Evolutionary conservation across 2,888 invertebrate genomes (phyloP).

Genomic region (Ophion slaviceki): DNA sequence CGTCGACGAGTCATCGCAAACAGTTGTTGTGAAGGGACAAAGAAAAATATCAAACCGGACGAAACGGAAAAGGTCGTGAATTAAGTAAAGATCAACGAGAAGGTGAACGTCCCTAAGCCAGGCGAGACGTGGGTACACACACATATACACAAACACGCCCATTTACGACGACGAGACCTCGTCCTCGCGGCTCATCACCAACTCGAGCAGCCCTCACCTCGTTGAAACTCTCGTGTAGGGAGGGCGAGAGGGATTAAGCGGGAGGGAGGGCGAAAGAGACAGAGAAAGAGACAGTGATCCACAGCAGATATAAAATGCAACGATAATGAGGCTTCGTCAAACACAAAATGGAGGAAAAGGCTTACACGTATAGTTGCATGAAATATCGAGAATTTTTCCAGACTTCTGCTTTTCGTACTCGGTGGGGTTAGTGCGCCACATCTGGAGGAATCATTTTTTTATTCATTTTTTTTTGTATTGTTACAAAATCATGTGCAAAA

Average conservation of each 20-base stretch:
- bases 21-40: conserved; percentile 24
- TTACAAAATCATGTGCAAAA: too few species aligned
- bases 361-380: conserved; percentile 25
- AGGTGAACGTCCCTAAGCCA: conserved; percentile 58
- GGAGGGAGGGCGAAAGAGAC: conserved; percentile 17
- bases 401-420: neutral
- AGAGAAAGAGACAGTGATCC: conserved; percentile 7
- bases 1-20: too few species aligned
- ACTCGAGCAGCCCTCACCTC: conserved; percentile 55
- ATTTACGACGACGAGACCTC: conserved; percentile 24
- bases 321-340: conserved; percentile 78
- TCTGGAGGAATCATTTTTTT: neutral
- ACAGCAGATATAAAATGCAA: conserved; percentile 76
- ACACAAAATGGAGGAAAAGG: conserved; percentile 67
- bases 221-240: conserved; percentile 52
- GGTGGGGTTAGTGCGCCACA: neutral
- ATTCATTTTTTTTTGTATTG: neutral
- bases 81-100: conserved; percentile 55
- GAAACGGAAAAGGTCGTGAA: conserved; percentile 55
- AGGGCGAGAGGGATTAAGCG: conserved; percentile 9
- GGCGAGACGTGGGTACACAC: conserved; percentile 34
- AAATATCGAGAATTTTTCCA: conserved; percentile 49
- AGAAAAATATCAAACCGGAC: conserved; percentile 13
- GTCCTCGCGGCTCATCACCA: conserved; percentile 56
- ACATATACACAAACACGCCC: conserved; percentile 1